Conservation (phyloP, 2,113 vertebrate genomes). For the Eidolon helvum region DNA sequence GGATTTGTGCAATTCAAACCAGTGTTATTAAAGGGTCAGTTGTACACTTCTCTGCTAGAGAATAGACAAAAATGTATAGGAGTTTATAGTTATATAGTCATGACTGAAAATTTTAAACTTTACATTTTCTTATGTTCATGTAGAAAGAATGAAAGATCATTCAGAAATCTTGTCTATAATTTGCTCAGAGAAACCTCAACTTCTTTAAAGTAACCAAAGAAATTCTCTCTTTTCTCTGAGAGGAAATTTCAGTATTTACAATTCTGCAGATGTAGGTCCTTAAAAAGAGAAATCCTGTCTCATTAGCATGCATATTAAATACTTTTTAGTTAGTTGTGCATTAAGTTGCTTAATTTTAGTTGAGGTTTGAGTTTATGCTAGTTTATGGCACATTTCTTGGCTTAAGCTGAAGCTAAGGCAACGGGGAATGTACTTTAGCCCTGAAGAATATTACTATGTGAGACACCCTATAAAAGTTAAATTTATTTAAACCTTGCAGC, state of each 20-base stretch:
- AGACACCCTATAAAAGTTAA: slow-evolving; percentile 68
- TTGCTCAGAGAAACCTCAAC: neutral
- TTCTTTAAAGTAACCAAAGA: neutral
- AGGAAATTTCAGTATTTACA: neutral
- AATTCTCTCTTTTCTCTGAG: neutral
- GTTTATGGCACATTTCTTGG: neutral
- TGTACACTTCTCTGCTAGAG: neutral
- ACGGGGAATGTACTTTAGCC: slow-evolving; percentile 45
- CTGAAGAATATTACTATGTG: slow-evolving; percentile 41
- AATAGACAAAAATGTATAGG: neutral
- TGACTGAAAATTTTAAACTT: slow-evolving; percentile 2
- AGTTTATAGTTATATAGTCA: neutral
- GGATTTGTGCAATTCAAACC: neutral
- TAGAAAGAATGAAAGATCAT: neutral
- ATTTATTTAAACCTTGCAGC: slow-evolving; percentile 71
- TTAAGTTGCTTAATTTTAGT: neutral
- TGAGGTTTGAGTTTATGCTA: neutral
- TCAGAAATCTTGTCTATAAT: neutral
- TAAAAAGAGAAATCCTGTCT: neutral
- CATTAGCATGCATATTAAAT: neutral
- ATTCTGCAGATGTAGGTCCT: neutral
- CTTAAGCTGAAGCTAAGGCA: slow-evolving; percentile 31
- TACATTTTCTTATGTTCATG: neutral
- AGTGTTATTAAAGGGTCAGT: neutral
- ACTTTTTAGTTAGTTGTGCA: neutral